Base-by-base conservation (phyloP, 2,888 invertebrate species). In the Mechanitis mazaeus region DNA sequence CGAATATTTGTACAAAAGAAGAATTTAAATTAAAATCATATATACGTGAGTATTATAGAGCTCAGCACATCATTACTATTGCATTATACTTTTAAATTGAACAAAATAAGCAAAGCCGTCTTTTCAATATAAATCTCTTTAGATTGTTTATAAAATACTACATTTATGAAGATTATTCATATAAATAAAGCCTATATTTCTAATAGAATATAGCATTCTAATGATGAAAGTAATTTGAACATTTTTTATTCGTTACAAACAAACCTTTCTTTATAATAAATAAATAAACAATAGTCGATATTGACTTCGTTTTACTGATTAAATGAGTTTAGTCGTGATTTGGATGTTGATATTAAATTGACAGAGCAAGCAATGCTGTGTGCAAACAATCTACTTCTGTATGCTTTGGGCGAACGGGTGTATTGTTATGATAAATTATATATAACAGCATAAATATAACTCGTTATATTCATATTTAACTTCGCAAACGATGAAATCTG, bases 321-420 rank as follows among this genome's bases (percentile, higher is more conserved):
- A 31, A 50, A 50, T 50, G 31, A 50, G 28, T 50, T 50, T 50
- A 50, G 50, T 50, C 31, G 50, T 50, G 50, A 50, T 50, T 50
- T 50, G 31, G 6, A 50, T 50, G 50, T 50, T 50, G 50, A 50
- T 50, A 50, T 50, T 50, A 50, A 50, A 50, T 50, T 50, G 50
- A 50, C 50, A 50, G 11, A 50, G 50, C 50, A 50, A 50, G 50
- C 50, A 50, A 50, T 31, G 50, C 50, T 50, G 31, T 50, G 31
- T 31, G 9, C 50, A 50, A 50, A 50, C 50, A 50, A 31, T 31
- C 28, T 31, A 7, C n/a, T 1, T 31, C 2, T 50, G 50, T 50
- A 9, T 50, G 50, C 28, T 50, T 50, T 50, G 28, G 28, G 50
- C 50, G 2, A 50, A 50, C 50, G 3, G 50, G 42, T 42, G 9